Percentiles rank a stretch among this genome's conserved stretches.
Conservation (phyloP, 2,888 invertebrate genomes). For the Adelphocoris suturalis region DNA sequence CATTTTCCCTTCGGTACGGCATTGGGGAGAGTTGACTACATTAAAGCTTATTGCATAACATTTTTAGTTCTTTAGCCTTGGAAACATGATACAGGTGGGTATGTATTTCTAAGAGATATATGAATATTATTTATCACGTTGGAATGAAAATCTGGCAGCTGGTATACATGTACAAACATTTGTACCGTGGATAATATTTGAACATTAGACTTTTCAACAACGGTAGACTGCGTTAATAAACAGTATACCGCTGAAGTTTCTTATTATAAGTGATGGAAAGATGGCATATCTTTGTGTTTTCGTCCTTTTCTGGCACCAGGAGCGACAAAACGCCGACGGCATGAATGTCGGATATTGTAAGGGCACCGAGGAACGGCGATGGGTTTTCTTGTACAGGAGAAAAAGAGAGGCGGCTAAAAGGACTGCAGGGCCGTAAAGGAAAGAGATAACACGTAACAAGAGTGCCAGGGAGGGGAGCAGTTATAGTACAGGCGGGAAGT, state of each 20-base stretch:
- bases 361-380: constrained; percentile 4
- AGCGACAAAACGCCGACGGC: constrained; percentile 3
- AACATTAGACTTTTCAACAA: no score
- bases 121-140: no score
- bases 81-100: no score
- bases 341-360: constrained; percentile 27
- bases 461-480: constrained; percentile 10
- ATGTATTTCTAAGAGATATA: no score
- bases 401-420: neutral
- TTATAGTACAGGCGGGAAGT: neutral
- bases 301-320: neutral
- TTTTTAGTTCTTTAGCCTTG: no score
- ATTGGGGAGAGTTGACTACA: no score
- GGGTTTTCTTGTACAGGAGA: constrained; percentile 32
- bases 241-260: neutral
- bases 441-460: constrained; percentile 42
- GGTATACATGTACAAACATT: no score
- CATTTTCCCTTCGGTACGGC: no score
- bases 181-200: no score
- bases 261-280: neutral
- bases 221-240: no score
- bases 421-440: constrained; percentile 21
- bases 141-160: no score
- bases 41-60: no score
- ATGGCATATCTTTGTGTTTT: constrained; percentile 9